Evolutionary conservation across 2,797 vertebrate genomes (phyloP).

Genomic region (Tarsius wallacei): DNA sequence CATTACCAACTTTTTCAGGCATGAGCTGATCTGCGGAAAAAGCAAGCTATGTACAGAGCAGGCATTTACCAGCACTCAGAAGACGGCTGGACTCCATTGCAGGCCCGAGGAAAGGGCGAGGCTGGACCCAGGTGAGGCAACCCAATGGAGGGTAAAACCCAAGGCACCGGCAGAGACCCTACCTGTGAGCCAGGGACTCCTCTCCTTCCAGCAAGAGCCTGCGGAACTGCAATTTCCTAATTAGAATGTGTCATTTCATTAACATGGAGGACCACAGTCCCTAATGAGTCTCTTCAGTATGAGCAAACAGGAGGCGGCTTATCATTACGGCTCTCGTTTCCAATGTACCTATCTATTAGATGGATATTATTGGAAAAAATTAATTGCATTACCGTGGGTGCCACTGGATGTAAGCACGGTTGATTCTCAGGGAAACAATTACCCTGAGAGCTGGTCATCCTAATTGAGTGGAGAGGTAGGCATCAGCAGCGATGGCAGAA

Average conservation of each 20-base stretch:
- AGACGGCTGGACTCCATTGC: slow-evolving; percentile 14
- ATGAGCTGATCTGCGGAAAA: slow-evolving; percentile 35
- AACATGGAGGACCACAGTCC: slow-evolving; percentile 69
- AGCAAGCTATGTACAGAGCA: slow-evolving; percentile 50
- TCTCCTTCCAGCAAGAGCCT: not conserved
- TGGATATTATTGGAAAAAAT: slow-evolving; percentile 70
- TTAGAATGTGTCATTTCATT: slow-evolving; percentile 72
- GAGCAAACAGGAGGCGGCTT: slow-evolving; percentile 61
- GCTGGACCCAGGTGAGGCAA: not conserved
- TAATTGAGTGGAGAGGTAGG: slow-evolving; percentile 30
- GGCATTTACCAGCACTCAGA: slow-evolving; percentile 5
- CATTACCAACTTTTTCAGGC: slow-evolving; percentile 78
- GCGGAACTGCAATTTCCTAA: slow-evolving; percentile 35
- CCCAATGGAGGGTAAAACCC: not conserved
- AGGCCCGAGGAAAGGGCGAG: not conserved
- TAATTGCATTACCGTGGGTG: slow-evolving; percentile 65
- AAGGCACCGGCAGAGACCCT: not conserved
- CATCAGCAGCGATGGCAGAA: not conserved
- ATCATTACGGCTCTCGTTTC: slow-evolving; percentile 50
- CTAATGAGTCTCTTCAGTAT: slow-evolving; percentile 73
- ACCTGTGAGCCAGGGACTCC: not conserved
- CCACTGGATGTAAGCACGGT: slow-evolving; percentile 33
- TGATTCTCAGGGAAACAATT: slow-evolving; percentile 64
- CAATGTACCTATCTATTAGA: slow-evolving; percentile 44
- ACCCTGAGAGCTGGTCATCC: slow-evolving; percentile 36